A percentile compares a stretch with the other conserved stretches of the same genome.
Evolutionary conservation across 2,888 invertebrate species (phyloP).

Genomic region (Lissonota sp.): DNA sequence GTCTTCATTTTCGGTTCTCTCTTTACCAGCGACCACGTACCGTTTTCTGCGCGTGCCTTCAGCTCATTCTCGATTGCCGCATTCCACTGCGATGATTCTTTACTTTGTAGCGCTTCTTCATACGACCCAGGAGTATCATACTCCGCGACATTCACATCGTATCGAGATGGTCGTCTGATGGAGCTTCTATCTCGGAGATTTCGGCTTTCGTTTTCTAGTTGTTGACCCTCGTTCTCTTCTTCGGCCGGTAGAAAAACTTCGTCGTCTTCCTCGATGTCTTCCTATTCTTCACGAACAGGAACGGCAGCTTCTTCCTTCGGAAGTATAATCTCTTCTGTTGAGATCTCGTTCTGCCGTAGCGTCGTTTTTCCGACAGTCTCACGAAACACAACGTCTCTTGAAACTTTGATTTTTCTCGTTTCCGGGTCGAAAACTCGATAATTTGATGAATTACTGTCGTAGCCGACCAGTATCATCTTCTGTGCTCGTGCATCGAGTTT

Average conservation of each 20-base stretch:
- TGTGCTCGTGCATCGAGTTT: background rate
- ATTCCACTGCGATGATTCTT: conserved; percentile 47
- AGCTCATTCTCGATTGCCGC: conserved; percentile 58
- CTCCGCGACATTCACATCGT: conserved; percentile 39
- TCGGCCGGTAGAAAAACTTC: background rate
- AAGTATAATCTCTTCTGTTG: background rate
- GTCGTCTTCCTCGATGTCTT: background rate
- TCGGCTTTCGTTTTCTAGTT: background rate
- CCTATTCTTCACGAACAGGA: background rate
- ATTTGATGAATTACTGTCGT: background rate
- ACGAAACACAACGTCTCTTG: background rate
- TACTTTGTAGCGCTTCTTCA: conserved; percentile 43
- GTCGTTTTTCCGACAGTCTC: background rate
- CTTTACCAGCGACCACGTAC: conserved; percentile 59
- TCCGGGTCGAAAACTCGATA: background rate
- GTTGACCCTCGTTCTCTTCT: conserved; percentile 4
- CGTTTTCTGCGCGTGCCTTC: conserved; percentile 50
- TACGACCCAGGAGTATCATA: conserved; percentile 31
- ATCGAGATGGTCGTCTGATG: conserved; percentile 24
- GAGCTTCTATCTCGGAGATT: conserved; percentile 11
- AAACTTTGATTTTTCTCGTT: background rate
- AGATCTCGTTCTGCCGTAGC: background rate
- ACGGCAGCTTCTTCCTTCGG: background rate
- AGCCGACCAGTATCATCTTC: background rate
- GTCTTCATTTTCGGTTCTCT: conserved; percentile 16